Evolutionary conservation across 2,113 vertebrate genomes (phyloP).

Genomic region (Bubo blakistoni): DNA sequence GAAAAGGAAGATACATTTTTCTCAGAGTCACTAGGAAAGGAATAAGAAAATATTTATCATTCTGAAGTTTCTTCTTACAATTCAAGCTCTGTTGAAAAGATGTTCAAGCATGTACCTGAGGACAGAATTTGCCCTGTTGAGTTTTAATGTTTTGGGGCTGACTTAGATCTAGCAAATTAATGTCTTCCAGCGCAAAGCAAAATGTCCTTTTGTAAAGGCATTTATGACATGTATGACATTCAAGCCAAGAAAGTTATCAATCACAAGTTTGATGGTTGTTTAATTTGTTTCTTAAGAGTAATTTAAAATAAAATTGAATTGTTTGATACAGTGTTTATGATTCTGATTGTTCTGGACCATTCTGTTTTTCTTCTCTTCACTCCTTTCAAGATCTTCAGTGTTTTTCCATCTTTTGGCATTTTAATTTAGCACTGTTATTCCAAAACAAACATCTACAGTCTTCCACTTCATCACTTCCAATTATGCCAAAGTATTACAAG

Average conservation of each 20-base stretch:
- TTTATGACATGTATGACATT: background rate
- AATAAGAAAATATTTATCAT: background rate
- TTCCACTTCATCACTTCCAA: slow-evolving; percentile 69
- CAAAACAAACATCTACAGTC: slow-evolving; percentile 29
- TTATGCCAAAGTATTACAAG: slow-evolving; percentile 1
- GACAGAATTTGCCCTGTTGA: background rate
- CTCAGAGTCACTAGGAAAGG: background rate
- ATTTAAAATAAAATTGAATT: background rate
- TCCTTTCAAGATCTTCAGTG: background rate
- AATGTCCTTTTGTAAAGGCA: background rate
- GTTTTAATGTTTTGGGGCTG: background rate
- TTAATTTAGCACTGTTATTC: slow-evolving; percentile 7
- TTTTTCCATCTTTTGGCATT: slow-evolving; percentile 34
- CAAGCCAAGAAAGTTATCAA: background rate
- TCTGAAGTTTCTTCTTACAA: background rate
- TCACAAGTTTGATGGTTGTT: background rate
- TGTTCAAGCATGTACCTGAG: background rate
- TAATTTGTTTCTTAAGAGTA: background rate
- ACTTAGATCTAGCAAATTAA: background rate
- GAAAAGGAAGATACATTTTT: background rate
- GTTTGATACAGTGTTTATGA: background rate
- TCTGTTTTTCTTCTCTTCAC: background rate
- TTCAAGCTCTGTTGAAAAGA: background rate
- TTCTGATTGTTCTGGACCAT: background rate
- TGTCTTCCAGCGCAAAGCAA: background rate